Evolutionary conservation across 2,888 invertebrate species (phyloP).

Genomic region (Cerceris ruficornis): DNA sequence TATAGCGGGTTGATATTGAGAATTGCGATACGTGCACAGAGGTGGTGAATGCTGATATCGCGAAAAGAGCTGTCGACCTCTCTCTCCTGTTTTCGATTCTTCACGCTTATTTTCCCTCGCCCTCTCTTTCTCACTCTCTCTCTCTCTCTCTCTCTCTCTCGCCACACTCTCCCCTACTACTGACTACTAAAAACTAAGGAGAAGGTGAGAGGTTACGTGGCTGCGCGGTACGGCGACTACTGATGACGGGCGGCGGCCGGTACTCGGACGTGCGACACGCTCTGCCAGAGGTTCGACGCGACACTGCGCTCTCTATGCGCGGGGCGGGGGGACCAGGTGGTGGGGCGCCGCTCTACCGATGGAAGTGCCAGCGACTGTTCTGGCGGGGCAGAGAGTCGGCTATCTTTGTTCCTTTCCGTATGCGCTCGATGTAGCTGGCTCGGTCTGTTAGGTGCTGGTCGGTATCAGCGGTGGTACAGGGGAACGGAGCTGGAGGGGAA

Average conservation of each 20-base stretch:
- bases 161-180: conserved; percentile 75
- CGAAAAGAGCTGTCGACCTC: conserved; percentile 2
- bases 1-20: conserved; percentile 41
- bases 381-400: conserved; percentile 71
- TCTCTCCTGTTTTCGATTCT: conserved; percentile 12
- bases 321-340: conserved; percentile 74
- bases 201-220: conserved; percentile 80
- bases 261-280: conserved; percentile 81
- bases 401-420: too few species aligned
- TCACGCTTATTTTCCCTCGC: conserved; percentile 31
- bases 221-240: conserved; percentile 80
- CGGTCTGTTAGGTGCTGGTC: conserved; percentile 68
- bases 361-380: conserved; percentile 81
- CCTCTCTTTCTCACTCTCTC: conserved; percentile 37
- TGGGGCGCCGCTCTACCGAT: conserved; percentile 55
- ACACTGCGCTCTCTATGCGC: conserved; percentile 79
- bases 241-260: conserved; percentile 81
- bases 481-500: conserved; percentile 33
- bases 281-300: conserved; percentile 82
- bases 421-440: conserved; percentile 53
- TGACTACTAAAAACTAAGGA: conserved; percentile 81
- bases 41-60: conserved; percentile 21
- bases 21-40: too few species aligned
- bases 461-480: conserved; percentile 67
- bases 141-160: conserved; percentile 40